Evolutionary conservation across 53 echinoderm and acorn worm species (phyloP), one percentile per base, ranked within the genome.

Genomic region (Echinarachnius parma): DNA sequence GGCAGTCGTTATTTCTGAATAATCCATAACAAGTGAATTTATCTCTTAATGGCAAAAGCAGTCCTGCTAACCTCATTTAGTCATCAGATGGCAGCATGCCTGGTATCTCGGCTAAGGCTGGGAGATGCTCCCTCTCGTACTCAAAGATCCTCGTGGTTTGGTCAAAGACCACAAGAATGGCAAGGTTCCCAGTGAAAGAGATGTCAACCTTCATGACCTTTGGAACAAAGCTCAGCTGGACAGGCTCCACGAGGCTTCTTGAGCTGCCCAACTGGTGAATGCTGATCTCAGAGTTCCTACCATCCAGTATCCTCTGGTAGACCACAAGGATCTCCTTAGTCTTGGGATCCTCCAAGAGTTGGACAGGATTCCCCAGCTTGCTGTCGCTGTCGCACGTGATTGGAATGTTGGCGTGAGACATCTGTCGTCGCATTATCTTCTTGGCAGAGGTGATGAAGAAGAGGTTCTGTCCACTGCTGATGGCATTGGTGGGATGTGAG

Each of bases 371-470:
- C 20, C 69, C 69, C 34, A 33, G 53, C 28, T 49, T 69, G 22
- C 8, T 34, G 21, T 52, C 53, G 4, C 29, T 53, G 35, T 11
- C 15, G 53, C 53, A 69, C 22, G 30, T 31, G 31, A 50, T 34
- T 11, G 69, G 69, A 19, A 50, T 21, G 34, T 33, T 20, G 25
- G 22, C 53, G 9, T 66, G 31, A 7, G 1, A 18, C 4, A n/a
- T 52, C 4, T 14, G 31, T 21, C 30, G 21, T 52, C 34, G 23
- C 69, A 52, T 69, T 22, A 69, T 37, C 53, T 69, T 49, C 53
- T 69, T 69, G 3, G 30, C 13, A 23, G 69, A 21, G 2, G 50
- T 52, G 14, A 69, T 69, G 69, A 33, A 34, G 69, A 50, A 69
- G 34, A 69, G 32, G 53, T 69, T 4, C 9, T 50, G 21, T 10